Base-by-base conservation (phyloP, 2,888 invertebrate genomes). In the Malthinus flaveolus region DNA sequence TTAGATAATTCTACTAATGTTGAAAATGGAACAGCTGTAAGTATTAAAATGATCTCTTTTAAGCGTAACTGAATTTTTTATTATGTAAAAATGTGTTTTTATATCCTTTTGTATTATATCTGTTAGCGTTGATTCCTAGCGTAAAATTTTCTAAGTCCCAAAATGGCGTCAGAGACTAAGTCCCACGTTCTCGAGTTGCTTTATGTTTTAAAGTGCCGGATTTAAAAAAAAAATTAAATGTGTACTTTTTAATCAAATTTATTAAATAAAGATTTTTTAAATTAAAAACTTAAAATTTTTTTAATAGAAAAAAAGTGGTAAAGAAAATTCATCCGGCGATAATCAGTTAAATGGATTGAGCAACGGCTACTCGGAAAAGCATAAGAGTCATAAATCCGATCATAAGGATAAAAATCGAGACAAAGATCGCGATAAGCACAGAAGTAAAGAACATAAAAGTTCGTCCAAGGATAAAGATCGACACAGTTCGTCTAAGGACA, bases 141-240 rank as follows among this genome's bases (percentile, higher is more conserved):
- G 61, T 60, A 82, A 84, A 85, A 79, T 84, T 84, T 84, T 85
- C 84, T 84, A 90, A 90, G 89, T 90, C 89, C 88, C 87, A 90
- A 90, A 88, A 91, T 90, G 90, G 90, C 90, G 90, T 87, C 89
- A 86, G 84, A 83, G 83, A 83, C 83, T 84, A 85, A 87, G 85
- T 86, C 84, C 85, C 83, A 80, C 78, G 79, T 81, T 48, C 31
- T 32, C 15, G 8, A 33, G 39, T 53, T n/a, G 5, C 31, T 15
- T 34, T 42, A 42, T 42, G 39, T 42, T 42, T 23, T 2, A 15
- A 42, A 42, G 39, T 42, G 15, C 15, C 33, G 44, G 32, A 23
- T 23, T 23, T 5, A 3, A 23, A 23, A 23, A 23, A 23, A 23
- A 23, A 23, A 3, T 23, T 3, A 23, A 23, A 23, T 23, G 5